Base-by-base conservation (phyloP, 2,797 vertebrate genomes). In the Pseudochaenichthys georgianus region DNA sequence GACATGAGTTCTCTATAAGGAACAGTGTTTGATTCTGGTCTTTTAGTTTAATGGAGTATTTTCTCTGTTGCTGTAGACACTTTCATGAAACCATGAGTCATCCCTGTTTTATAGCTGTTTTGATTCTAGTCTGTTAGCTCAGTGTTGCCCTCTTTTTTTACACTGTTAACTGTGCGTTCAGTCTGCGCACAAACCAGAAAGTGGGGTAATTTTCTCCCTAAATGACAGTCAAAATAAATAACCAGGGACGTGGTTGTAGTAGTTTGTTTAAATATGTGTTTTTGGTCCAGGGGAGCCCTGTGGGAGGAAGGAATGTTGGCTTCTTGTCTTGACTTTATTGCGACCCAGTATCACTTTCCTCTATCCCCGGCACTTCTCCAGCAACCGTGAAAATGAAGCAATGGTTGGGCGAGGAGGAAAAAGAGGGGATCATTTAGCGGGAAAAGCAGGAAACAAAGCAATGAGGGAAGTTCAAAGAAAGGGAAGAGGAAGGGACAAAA, bases 311-410 rank as follows among this genome's bases (percentile, higher is more conserved):
- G 41, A 31, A 43, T 61, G 5, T 67, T 57, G 58, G 62, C 64
- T 84, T 51, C 60, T 57, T 72, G 61, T 83, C 70, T 82, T 79
- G 54, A 77, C 74, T 84, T 75, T 64, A 50, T 38, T 78, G 73
- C 64, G 51, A 82, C 51, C 71, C 68, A 54, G 64, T 69, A 41
- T 81, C 54, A 31, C 42, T 75, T 82, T 83, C 78, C 54, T 16
- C 38, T n/a, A 52, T 74, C 31, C 42, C 31, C 21, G 13, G 11
- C 31, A 21, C 43, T 16, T 60, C 28, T 68, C 38, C 12, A n/a
- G 55, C 61, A 55, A 70, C 54, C 28, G 78, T 60, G 34, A 48
- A 61, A 53, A 69, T 62, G 1, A 74, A 63, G 19, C 5, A 0
- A 34, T 17, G 13, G n/a, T 45, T 16, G 43, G 16, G 13, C 0